Evolutionary conservation across 2,797 vertebrate genomes (phyloP).

Genomic region (Notoglanidium macrostoma): DNA sequence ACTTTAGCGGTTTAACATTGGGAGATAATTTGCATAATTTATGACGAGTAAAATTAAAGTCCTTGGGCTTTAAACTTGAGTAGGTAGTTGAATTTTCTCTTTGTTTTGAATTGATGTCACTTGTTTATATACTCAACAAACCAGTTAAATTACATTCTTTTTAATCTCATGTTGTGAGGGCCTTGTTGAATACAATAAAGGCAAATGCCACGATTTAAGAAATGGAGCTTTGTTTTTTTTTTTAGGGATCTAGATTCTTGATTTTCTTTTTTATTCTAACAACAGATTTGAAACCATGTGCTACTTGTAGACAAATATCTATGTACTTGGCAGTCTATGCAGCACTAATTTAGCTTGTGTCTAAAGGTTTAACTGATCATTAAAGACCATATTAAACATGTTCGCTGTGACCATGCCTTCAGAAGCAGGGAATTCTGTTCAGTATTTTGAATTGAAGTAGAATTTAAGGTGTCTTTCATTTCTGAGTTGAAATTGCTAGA

Average conservation of each 20-base stretch:
- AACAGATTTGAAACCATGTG: background rate
- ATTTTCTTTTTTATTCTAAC: background rate
- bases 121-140: background rate
- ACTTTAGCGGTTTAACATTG: conserved; percentile 9
- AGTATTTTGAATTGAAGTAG: background rate
- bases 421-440: background rate
- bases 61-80: background rate
- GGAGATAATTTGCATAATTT: background rate
- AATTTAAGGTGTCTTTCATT: background rate
- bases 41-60: background rate
- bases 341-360: background rate
- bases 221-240: background rate
- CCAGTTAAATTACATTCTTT: conserved; percentile 1
- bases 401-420: background rate
- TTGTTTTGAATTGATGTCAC: background rate
- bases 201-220: background rate
- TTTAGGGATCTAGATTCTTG: background rate
- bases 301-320: background rate
- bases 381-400: background rate
- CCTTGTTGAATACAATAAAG: background rate
- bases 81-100: background rate
- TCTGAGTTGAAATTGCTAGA: background rate
- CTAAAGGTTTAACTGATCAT: background rate
- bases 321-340: background rate
- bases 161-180: background rate